Evolutionary conservation across 2,797 vertebrate genomes (phyloP), one percentile per base, ranked within the genome.

Genomic region (Tenualosa ilisha): DNA sequence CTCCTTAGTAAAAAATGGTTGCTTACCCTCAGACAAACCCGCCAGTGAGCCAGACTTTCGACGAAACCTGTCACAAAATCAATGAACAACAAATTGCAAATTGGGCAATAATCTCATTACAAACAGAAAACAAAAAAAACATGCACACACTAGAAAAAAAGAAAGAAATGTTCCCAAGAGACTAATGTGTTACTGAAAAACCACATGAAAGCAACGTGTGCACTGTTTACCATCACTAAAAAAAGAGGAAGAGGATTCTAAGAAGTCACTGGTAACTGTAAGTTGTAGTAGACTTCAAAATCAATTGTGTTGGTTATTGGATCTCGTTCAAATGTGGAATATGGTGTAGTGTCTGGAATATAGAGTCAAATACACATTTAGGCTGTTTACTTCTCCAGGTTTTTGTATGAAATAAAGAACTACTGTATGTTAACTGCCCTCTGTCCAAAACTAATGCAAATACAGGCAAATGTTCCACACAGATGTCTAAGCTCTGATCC

Each of bases 1-100:
- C 17, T 79, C 17, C 40, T 22, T 40, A 79, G 40, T 17, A 20
- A 46, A 22, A 17, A 6, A 22, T 46, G 40, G 15, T 6, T 79
- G 20, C 72, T 79, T 51, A 96, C 96, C 95, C 95, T 96, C 96
- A 81, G 92, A 92, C 1, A 94, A 87, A 0, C 90, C 91, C 0
- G 84, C 68, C 84, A 95, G 89, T 89, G 86, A 85, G 12, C 92
- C 86, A 26, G 94, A 92, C 91, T 95, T 96, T 89, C 92, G 91
- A 26, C 96, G 93, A 91, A 95, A 96, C 90, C 96, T 96, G 86
- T 86, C 91, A 91, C 13, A 49, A 20, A 84, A 65, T 9, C 63
- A 65, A 51, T 20, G 15, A 31, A 65, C 24, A 65, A 31, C 63
- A 37, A 68, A 37, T 31, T 40, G 13, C 31, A 22, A 46, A 46